Percentiles rank a stretch among this genome's conserved stretches.
Evolutionary conservation across 2,797 vertebrate species (phyloP).

Genomic region (Spheniscus humboldti): DNA sequence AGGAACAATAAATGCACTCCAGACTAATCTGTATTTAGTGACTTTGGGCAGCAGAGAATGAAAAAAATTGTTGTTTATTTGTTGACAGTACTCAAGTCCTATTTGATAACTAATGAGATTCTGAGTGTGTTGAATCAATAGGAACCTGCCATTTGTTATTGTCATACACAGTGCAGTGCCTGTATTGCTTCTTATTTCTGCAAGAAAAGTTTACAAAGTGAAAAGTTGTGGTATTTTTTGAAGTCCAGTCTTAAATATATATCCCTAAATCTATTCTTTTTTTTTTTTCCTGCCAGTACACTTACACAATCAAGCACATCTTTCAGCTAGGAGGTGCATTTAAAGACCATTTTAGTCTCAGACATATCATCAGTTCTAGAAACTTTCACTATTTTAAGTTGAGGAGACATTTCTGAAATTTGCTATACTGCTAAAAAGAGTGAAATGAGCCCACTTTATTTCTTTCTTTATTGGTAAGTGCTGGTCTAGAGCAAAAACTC

Average conservation of each 20-base stretch:
- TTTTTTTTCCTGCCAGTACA: not conserved
- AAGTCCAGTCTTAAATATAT: not conserved
- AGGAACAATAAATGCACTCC: constrained; percentile 1
- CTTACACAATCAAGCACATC: not conserved
- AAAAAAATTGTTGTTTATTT: constrained; percentile 14
- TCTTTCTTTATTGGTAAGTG: not conserved
- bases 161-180: not conserved
- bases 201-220: not conserved
- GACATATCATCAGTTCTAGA: not conserved
- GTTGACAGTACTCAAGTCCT: constrained; percentile 5
- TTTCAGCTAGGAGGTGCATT: not conserved
- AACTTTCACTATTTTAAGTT: not conserved
- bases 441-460: not conserved
- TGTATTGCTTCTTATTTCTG: not conserved
- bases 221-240: not conserved
- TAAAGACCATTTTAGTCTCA: not conserved
- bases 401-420: not conserved
- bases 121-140: constrained; percentile 38
- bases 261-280: not conserved
- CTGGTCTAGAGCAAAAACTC: not conserved
- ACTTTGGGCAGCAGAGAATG: not conserved
- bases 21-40: not conserved
- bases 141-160: constrained; percentile 34
- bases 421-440: not conserved
- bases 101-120: constrained; percentile 51